Evolutionary conservation across 2,113 vertebrate genomes (phyloP).

Genomic region (Petaurus breviceps): DNA sequence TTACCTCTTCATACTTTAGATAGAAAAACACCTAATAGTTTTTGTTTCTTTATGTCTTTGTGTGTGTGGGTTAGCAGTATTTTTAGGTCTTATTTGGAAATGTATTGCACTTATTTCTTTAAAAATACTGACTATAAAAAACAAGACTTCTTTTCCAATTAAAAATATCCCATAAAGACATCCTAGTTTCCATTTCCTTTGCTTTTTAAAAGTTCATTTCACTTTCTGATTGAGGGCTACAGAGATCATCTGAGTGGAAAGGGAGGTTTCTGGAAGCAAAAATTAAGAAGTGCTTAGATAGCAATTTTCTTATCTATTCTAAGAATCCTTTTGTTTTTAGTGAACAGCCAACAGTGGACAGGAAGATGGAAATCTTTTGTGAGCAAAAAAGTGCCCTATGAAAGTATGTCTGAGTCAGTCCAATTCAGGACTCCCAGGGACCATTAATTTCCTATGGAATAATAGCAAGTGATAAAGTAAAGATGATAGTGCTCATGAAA

Average conservation of each 20-base stretch:
- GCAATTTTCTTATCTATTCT: slow-evolving; percentile 45
- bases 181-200: slow-evolving; percentile 68
- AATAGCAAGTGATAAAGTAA: slow-evolving; percentile 32
- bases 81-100: slow-evolving; percentile 74
- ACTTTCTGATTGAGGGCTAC: slow-evolving; percentile 74
- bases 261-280: slow-evolving; percentile 57
- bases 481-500: slow-evolving; percentile 49
- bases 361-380: neutral
- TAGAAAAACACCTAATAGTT: slow-evolving; percentile 70
- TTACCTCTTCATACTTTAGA: slow-evolving; percentile 58
- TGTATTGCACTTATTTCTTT: slow-evolving; percentile 68
- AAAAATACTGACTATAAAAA: slow-evolving; percentile 68
- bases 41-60: slow-evolving; percentile 49
- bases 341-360: slow-evolving; percentile 5
- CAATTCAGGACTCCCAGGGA: slow-evolving; percentile 23
- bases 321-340: slow-evolving; percentile 59
- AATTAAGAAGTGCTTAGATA: slow-evolving; percentile 58
- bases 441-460: slow-evolving; percentile 52
- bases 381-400: slow-evolving; percentile 28
- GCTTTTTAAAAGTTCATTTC: slow-evolving; percentile 68
- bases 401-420: neutral
- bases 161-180: slow-evolving; percentile 73
- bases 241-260: slow-evolving; percentile 64
- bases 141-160: slow-evolving; percentile 71
- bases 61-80: slow-evolving; percentile 72